A percentile compares a stretch with the other conserved stretches of the same genome.
phyloP scores from a whole-genome alignment of 92 coral and sea anemone genomes.

The Epizoanthus scotinus region DNA sequence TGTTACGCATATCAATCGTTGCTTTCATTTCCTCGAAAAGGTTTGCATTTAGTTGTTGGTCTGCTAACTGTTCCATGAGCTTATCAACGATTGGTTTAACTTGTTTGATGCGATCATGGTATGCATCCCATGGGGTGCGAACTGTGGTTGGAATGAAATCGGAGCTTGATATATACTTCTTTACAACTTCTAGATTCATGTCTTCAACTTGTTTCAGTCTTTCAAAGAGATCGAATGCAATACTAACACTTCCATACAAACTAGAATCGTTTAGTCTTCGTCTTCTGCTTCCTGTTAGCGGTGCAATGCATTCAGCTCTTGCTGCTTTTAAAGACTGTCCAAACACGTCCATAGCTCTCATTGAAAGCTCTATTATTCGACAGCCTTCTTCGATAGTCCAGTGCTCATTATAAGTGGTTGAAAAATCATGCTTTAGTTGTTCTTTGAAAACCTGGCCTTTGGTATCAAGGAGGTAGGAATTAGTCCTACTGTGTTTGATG shows the following conservation, averaged over 20 bases:
- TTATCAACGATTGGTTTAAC: neutral
- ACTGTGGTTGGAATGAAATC: slow-evolving; percentile 20
- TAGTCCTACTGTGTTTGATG: neutral
- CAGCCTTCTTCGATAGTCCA: slow-evolving; percentile 35
- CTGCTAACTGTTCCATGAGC: slow-evolving; percentile 36
- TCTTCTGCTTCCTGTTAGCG: neutral
- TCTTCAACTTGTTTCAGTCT: slow-evolving; percentile 37
- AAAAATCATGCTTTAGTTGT: slow-evolving; percentile 25
- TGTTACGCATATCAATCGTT: slow-evolving; percentile 39
- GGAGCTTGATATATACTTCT: neutral
- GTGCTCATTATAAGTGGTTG: neutral
- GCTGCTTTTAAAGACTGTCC: slow-evolving; percentile 30
- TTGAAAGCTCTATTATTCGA: slow-evolving; percentile 33
- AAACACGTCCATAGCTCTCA: slow-evolving; percentile 33
- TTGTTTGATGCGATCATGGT: slow-evolving; percentile 14
- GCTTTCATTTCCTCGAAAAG: slow-evolving; percentile 34
- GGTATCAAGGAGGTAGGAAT: slow-evolving; percentile 41
- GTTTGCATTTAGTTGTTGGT: slow-evolving; percentile 21
- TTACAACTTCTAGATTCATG: slow-evolving; percentile 13
- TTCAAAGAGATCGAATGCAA: slow-evolving; percentile 39
- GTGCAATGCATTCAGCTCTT: slow-evolving; percentile 10
- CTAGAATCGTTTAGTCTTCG: slow-evolving; percentile 34
- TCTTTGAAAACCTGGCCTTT: slow-evolving; percentile 45
- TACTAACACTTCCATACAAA: slow-evolving; percentile 23
- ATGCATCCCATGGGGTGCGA: neutral